Conservation (phyloP, 1,140 invertebrate genomes). For the Steinernema khuongi region DNA sequence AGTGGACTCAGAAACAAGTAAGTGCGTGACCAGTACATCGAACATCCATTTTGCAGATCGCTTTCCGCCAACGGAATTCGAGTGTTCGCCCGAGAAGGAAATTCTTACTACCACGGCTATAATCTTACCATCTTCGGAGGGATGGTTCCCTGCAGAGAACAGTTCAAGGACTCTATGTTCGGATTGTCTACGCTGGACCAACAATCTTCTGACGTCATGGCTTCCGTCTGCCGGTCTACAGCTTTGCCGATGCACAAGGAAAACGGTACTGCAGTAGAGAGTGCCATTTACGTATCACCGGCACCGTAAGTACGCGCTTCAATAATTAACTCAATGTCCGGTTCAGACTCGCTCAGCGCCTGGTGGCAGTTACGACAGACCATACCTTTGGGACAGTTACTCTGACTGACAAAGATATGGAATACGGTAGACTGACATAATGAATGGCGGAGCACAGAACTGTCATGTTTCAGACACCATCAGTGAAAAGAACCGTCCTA, state of each 20-base stretch:
- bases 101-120: constrained; percentile 34
- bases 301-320: constrained; percentile 18
- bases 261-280: neutral
- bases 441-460: neutral
- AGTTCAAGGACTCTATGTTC: constrained; percentile 26
- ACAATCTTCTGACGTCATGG: neutral
- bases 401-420: constrained; percentile 30
- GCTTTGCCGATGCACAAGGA: constrained; percentile 23
- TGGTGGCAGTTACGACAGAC: constrained; percentile 21
- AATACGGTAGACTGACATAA: constrained; percentile 23
- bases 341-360: constrained; percentile 20
- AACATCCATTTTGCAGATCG: neutral
- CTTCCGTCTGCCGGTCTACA: constrained; percentile 25
- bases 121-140: constrained; percentile 26
- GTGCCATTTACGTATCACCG: constrained; percentile 16
- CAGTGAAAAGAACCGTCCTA: constrained; percentile 22
- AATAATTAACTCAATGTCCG: neutral
- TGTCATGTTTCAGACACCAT: constrained; percentile 21
- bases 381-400: neutral
- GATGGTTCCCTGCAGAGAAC: constrained; percentile 24
- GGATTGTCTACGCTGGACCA: constrained; percentile 16
- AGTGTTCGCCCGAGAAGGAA: constrained; percentile 35
- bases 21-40: neutral
- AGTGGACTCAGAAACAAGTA: neutral
- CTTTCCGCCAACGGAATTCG: constrained; percentile 24